A percentile compares a stretch with the other conserved stretches of the same genome.
Evolutionary conservation across 2,113 vertebrate genomes (phyloP).

Genomic region (Tapirus terrestris): DNA sequence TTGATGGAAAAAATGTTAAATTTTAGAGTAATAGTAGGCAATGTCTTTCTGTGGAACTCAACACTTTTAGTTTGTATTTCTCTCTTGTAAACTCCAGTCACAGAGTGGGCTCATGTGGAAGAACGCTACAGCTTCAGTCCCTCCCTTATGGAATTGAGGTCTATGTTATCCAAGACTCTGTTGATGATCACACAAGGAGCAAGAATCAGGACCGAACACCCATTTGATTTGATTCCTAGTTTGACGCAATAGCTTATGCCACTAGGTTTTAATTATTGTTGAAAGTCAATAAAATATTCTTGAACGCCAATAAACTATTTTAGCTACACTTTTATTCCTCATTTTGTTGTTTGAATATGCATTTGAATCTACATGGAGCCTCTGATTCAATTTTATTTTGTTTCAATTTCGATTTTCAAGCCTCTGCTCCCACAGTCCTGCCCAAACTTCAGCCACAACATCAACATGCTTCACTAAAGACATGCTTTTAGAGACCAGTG

Average conservation of each 20-base stretch:
- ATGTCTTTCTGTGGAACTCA: not conserved
- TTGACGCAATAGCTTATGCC: not conserved
- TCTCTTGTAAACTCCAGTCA: not conserved
- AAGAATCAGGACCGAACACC: not conserved
- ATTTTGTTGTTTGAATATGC: not conserved
- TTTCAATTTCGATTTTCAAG: not conserved
- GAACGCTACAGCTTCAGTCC: fast-evolving
- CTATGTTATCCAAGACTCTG: not conserved
- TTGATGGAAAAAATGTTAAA: not conserved
- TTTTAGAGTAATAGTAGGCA: not conserved
- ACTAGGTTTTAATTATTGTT: not conserved
- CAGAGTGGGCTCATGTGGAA: not conserved
- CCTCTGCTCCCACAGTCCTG: not conserved
- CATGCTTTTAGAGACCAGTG: not conserved
- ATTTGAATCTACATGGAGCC: not conserved
- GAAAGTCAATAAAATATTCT: not conserved
- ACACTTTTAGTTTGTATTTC: not conserved
- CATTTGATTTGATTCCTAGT: not conserved
- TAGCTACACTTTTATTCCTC: not conserved
- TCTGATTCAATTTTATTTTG: not conserved
- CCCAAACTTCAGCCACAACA: not conserved
- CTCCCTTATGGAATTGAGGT: not conserved
- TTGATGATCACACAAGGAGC: not conserved
- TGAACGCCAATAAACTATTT: not conserved
- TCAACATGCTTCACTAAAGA: not conserved